Percentiles rank a stretch among this genome's conserved stretches.
These are phyloP conservation scores for Trilocha varians DNA, from an alignment of 2,888 invertebrate species.

Conservation along the genomic window DNA sequence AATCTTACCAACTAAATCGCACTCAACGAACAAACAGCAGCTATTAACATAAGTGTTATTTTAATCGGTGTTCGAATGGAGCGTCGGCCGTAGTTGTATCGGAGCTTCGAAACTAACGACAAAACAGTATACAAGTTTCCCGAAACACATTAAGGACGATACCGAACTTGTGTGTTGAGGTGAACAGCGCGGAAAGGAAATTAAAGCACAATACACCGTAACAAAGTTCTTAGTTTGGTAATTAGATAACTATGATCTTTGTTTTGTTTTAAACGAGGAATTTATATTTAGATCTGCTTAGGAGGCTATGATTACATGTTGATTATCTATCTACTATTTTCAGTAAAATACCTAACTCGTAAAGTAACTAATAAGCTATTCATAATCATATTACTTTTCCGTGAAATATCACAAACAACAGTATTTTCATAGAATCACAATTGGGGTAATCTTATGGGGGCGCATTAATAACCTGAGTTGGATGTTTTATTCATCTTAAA, in stretches of 20 bases:
- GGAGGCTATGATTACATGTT: no score
- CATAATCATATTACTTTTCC: no score
- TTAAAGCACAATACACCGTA: background rate
- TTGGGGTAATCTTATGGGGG: no score
- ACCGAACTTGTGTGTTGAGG: background rate
- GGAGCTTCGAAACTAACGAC: constrained; percentile 14
- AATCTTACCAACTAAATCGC: constrained; percentile 14
- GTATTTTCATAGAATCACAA: no score
- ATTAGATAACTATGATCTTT: background rate
- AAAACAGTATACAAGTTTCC: background rate
- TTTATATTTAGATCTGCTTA: background rate
- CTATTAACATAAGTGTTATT: constrained; percentile 43
- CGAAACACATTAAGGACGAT: background rate
- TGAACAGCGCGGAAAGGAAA: background rate
- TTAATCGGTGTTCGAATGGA: constrained; percentile 39
- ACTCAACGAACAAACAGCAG: constrained; percentile 27
- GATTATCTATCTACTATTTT: no score
- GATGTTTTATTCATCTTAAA: no score
- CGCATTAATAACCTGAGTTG: no score
- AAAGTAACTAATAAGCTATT: no score
- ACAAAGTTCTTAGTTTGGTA: background rate
- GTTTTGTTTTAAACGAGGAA: background rate
- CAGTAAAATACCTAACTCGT: no score
- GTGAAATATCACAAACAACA: no score
- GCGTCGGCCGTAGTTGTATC: constrained; percentile 26